Evolutionary conservation across 2,888 invertebrate genomes (phyloP).

Genomic region (Spialia ferax): DNA sequence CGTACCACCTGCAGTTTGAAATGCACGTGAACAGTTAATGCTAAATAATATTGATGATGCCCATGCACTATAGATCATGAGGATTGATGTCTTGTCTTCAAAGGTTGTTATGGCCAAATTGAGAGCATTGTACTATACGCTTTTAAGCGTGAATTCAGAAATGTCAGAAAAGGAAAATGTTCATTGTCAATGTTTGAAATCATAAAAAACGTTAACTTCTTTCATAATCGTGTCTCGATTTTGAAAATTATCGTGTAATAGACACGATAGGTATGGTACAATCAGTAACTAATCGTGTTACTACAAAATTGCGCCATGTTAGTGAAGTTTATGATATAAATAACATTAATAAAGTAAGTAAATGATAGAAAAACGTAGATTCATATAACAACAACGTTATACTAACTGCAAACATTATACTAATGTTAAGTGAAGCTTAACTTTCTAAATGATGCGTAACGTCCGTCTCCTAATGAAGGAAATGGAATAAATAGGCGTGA

Average conservation of each 20-base stretch:
- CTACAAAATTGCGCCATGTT: not conserved
- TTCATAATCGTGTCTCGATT: not conserved
- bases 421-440: slow-evolving; percentile 25
- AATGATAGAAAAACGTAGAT: not conserved
- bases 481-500: slow-evolving; percentile 44
- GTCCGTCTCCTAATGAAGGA: slow-evolving; percentile 25
- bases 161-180: not conserved
- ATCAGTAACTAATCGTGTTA: not conserved
- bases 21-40: slow-evolving; percentile 60
- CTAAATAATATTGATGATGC: slow-evolving; percentile 37
- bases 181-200: not conserved
- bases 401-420: not conserved
- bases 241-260: not conserved
- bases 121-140: not conserved
- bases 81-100: not conserved
- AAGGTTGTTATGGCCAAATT: not conserved
- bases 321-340: not conserved
- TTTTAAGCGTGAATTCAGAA: not conserved
- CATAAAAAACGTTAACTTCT: not conserved
- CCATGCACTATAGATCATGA: slow-evolving; percentile 4
- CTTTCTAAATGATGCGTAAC: slow-evolving; percentile 32
- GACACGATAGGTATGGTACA: not conserved
- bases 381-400: not conserved
- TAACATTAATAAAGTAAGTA: not conserved
- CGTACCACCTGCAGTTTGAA: slow-evolving; percentile 66